phyloP scores from a whole-genome alignment of 2,888 invertebrate species.

The Globia sparganii region DNA sequence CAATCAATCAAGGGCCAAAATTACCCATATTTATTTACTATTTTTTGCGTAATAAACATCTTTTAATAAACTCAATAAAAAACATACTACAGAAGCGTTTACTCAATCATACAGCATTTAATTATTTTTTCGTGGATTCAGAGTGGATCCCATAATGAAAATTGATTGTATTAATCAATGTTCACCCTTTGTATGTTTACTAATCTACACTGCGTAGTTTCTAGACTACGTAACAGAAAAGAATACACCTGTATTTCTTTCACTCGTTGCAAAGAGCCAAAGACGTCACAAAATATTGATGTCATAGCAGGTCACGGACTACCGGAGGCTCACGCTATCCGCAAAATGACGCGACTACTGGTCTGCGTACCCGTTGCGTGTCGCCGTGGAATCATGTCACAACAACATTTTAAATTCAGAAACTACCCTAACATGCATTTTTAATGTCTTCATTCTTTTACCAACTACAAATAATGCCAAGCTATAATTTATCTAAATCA shows the following conservation, averaged over 20 bases:
- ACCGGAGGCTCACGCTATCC: conserved; percentile 41
- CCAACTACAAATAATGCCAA: conserved; percentile 31
- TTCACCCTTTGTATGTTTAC: not conserved
- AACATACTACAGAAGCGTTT: not conserved
- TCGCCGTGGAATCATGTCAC: conserved; percentile 35
- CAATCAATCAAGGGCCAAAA: not conserved
- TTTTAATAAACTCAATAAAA: too few species aligned
- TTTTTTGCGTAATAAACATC: not conserved
- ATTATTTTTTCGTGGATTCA: not conserved
- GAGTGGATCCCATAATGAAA: too few species aligned
- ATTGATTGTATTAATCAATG: not conserved
- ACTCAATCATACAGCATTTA: not conserved
- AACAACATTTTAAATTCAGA: conserved; percentile 46
- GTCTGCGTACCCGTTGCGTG: conserved; percentile 45
- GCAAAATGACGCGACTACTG: conserved; percentile 38
- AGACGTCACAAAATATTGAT: conserved; percentile 56
- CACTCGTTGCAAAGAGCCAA: conserved; percentile 6
- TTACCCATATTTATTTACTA: not conserved
- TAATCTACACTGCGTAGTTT: not conserved
- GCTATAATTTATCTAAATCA: conserved; percentile 57
- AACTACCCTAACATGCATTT: conserved; percentile 52
- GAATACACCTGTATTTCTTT: not conserved
- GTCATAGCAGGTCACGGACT: conserved; percentile 47
- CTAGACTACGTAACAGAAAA: not conserved
- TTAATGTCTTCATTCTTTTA: conserved; percentile 55